A percentile compares a stretch with the other conserved stretches of the same genome.
phyloP scores from a whole-genome alignment of 2,888 invertebrate species.

The Drosophila nigricruria region DNA sequence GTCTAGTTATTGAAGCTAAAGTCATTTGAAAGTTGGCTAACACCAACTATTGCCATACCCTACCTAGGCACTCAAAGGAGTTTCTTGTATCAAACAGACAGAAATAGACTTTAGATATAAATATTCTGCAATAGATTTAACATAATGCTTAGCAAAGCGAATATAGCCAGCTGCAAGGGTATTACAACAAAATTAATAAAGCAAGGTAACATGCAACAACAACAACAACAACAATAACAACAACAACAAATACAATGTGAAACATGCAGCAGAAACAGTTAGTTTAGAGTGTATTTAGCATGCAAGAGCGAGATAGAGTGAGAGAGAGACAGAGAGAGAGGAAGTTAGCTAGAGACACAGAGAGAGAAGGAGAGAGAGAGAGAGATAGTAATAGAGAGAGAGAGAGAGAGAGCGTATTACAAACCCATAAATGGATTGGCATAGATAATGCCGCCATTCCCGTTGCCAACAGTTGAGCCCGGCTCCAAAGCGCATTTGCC shows the following conservation, averaged over 20 bases:
- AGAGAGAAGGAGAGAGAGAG: background rate
- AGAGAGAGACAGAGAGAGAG: background rate
- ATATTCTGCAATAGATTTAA: background rate
- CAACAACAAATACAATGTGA: conserved; percentile 11
- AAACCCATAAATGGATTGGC: conserved; percentile 86
- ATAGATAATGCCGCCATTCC: conserved; percentile 82
- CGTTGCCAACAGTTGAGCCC: conserved; percentile 49
- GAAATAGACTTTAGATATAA: background rate
- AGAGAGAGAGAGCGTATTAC: conserved; percentile 65
- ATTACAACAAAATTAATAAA: conserved; percentile 6
- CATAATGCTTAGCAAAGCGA: background rate
- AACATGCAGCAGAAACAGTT: conserved; percentile 13
- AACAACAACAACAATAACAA: conserved; percentile 1
- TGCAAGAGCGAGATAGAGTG: background rate
- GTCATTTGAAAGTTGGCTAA: background rate
- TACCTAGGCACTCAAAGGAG: background rate
- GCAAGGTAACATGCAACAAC: conserved; percentile 13
- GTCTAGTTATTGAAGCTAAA: background rate
- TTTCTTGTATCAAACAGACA: background rate
- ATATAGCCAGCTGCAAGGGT: conserved; percentile 1
- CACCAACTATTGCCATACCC: background rate
- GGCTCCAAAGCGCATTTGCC: conserved; percentile 24
- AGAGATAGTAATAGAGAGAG: background rate
- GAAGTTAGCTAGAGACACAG: background rate
- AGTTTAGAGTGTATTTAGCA: conserved; percentile 7